A percentile compares a stretch with the other conserved stretches of the same genome.
Conservation (phyloP, 2,888 invertebrate species). For the Sthenelais limicola region DNA sequence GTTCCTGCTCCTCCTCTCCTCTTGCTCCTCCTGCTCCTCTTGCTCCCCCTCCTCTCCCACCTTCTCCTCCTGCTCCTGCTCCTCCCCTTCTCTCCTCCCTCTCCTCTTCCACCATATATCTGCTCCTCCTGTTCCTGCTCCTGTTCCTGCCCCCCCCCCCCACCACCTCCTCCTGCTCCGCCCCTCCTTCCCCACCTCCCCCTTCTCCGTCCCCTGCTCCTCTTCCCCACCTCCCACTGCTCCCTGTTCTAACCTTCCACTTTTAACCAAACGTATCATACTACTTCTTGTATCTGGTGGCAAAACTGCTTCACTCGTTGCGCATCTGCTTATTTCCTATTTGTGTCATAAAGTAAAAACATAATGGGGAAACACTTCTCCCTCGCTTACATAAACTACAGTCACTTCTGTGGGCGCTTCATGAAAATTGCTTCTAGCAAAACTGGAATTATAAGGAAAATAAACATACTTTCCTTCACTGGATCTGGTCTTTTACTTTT, state of each 20-base stretch:
- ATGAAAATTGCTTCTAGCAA: too few relatives aligned
- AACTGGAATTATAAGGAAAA: too few relatives aligned
- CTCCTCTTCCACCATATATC: background rate
- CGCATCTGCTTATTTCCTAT: background rate
- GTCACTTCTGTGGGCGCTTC: too few relatives aligned
- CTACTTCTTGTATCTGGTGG: too few relatives aligned
- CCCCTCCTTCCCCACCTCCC: background rate
- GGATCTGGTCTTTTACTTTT: too few relatives aligned
- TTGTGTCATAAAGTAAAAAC: too few relatives aligned
- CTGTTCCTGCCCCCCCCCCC: background rate
- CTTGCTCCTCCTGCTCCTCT: background rate
- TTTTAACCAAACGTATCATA: too few relatives aligned
- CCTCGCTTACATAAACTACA: too few relatives aligned
- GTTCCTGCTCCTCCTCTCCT: background rate
- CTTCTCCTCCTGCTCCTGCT: background rate
- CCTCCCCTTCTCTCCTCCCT: background rate
- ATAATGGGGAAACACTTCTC: too few relatives aligned
- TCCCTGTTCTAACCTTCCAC: conserved; percentile 1
- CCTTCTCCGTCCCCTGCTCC: background rate
- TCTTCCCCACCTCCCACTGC: too few relatives aligned
- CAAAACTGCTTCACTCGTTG: background rate
- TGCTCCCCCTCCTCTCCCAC: background rate
- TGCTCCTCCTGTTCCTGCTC: background rate
- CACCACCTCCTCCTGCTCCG: background rate
- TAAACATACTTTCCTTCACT: too few relatives aligned